These are phyloP conservation scores for Falcunculus frontatus DNA, from an alignment of 2,113 vertebrate genomes.

Conservation along the genomic window DNA sequence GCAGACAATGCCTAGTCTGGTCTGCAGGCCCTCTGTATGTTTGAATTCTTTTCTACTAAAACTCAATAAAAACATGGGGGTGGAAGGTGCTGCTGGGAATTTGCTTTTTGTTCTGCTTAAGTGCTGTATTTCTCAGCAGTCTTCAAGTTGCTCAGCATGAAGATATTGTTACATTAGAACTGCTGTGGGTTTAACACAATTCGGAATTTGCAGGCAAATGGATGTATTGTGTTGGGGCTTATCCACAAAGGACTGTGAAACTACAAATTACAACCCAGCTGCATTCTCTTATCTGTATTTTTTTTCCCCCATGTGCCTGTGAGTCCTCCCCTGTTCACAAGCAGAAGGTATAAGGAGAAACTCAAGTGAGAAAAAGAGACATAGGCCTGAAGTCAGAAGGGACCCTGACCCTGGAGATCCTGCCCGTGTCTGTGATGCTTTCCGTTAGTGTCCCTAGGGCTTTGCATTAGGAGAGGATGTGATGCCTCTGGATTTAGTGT, in stretches of 20 bases:
- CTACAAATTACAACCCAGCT: slow-evolving; percentile 63
- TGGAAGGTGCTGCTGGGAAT: slow-evolving; percentile 67
- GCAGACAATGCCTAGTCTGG: slow-evolving; percentile 57
- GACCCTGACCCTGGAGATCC: neutral
- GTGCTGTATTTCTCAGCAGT: slow-evolving; percentile 69
- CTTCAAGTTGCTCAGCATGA: slow-evolving; percentile 68
- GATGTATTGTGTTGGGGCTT: slow-evolving; percentile 68
- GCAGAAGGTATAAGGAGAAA: neutral
- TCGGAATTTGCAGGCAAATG: slow-evolving; percentile 71
- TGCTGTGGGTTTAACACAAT: slow-evolving; percentile 67
- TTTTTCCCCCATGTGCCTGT: neutral
- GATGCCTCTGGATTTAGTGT: neutral
- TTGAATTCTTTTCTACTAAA: slow-evolving; percentile 61
- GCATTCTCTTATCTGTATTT: slow-evolving; percentile 44
- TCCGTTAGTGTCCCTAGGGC: neutral
- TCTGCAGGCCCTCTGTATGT: slow-evolving; percentile 55
- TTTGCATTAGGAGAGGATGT: neutral
- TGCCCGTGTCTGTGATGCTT: accelerated
- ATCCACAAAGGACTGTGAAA: slow-evolving; percentile 64
- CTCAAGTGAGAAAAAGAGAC: neutral
- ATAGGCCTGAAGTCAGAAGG: neutral
- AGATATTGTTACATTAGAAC: slow-evolving; percentile 67
- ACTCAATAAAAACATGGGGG: slow-evolving; percentile 66
- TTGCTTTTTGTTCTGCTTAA: slow-evolving; percentile 70
- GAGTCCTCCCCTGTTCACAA: neutral